Evolutionary conservation across 2,113 vertebrate genomes (phyloP), one percentile per base, ranked within the genome.

Genomic region (Tetraodon nigroviridis): DNA sequence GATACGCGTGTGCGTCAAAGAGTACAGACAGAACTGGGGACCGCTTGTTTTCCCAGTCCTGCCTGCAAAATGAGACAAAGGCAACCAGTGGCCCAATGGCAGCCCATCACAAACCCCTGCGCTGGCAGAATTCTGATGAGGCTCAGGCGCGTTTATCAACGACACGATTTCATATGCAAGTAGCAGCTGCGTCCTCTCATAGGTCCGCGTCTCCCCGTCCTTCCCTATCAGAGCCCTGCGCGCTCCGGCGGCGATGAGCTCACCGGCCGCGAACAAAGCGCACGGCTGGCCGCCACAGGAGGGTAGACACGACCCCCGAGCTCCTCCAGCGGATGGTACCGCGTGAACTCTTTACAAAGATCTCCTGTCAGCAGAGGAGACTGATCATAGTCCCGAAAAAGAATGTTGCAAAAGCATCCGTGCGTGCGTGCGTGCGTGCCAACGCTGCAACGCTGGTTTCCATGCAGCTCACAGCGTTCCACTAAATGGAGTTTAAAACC

Each of bases 51-150:
- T 64, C 45, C 4, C 24, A 27, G 24, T 27, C 24, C 12, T 59
- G 64, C 66, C 81, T 86, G 75, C 78, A 64, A 77, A 86, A 64
- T 78, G 63, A 82, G 78, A 87, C 87, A 90, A 90, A 90, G 83
- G 73, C 71, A 78, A 71, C 73, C 78, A 77, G 71, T 78, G 73
- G 66, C 69, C 32, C 76, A 73, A 76, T 71, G 70, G 70, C 41
- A 44, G 73, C 29, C 64, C 75, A 74, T 60, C 76, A 84, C 69
- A 79, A 71, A 79, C 50, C 73, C 67, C 63, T 61, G 58, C 58
- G 67, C 63, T 80, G 47, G 69, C 67, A 4, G 71, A 81, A 85
- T 84, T 56, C 6, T 68, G 85, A 87, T 81, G 67, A 85, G 58
- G 14, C 48, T 32, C 21, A n/a, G 58, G 64, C 55, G 69, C 83